These are phyloP conservation scores for Steinernema carpocapsae DNA, from an alignment of 2,888 invertebrate species.

Conservation along the genomic window DNA sequence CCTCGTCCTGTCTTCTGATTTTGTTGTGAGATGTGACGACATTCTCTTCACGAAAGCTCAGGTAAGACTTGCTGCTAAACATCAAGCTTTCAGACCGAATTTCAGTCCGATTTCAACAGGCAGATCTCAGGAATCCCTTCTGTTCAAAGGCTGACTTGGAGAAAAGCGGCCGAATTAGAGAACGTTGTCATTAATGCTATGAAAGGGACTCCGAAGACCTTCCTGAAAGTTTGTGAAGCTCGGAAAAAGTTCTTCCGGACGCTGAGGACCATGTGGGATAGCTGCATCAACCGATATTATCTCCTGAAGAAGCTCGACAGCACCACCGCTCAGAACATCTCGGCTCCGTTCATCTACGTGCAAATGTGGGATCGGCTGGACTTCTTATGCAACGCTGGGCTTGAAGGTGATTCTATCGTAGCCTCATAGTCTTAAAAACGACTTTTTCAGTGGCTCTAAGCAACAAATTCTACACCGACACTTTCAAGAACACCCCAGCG, in stretches of 20 bases:
- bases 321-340: neutral
- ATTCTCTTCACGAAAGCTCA: too few relatives aligned
- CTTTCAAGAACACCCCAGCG: neutral
- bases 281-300: neutral
- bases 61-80: too few relatives aligned
- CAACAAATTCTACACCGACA: neutral
- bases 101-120: too few relatives aligned
- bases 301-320: conserved; percentile 4
- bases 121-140: too few relatives aligned
- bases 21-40: too few relatives aligned
- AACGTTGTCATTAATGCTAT: neutral
- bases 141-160: too few relatives aligned
- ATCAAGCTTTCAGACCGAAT: too few relatives aligned
- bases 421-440: neutral
- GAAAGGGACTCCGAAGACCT: neutral
- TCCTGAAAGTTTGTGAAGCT: neutral
- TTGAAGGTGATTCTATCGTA: neutral
- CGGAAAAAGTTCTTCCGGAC: conserved; percentile 1
- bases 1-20: too few relatives aligned
- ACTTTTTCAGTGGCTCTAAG: neutral
- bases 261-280: neutral
- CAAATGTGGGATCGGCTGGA: conserved; percentile 11
- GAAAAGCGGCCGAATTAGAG: neutral
- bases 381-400: conserved; percentile 12
- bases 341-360: conserved; percentile 11